phyloP scores from a whole-genome alignment of 1,140 invertebrate species.

The Diachasma alloeum region DNA sequence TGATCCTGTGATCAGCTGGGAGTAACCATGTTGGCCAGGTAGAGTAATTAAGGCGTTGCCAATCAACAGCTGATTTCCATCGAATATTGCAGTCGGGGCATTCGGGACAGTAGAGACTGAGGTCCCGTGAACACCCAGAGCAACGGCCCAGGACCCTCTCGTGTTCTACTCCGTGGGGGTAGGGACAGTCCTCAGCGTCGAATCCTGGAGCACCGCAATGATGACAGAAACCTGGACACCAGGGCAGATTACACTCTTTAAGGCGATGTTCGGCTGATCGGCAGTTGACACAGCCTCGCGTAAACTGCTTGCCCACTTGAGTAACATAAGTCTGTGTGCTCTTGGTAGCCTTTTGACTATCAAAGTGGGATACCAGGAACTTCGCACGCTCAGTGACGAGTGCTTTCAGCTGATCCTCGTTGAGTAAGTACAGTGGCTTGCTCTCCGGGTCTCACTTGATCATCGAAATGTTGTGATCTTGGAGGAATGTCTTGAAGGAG shows the following conservation, averaged over 20 bases:
- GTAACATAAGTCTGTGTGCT: conserved; percentile 17
- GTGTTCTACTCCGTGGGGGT: not conserved
- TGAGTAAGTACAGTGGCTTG: not conserved
- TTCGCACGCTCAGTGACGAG: conserved; percentile 12
- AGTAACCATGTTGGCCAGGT: conserved; percentile 16
- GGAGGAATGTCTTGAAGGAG: not conserved
- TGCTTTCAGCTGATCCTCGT: not conserved
- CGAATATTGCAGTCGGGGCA: not conserved
- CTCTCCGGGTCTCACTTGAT: not conserved
- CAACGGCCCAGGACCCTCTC: not conserved
- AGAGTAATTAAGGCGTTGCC: conserved; percentile 6
- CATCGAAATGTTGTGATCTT: not conserved
- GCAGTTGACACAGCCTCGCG: conserved; percentile 2
- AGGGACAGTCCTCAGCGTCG: not conserved
- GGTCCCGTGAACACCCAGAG: not conserved
- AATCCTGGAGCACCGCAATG: conserved; percentile 4
- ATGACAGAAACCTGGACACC: conserved; percentile 14
- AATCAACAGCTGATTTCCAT: not conserved
- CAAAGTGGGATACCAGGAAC: not conserved
- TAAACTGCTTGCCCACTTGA: conserved; percentile 9
- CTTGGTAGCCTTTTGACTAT: not conserved
- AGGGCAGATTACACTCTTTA: not conserved
- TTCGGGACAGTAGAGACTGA: not conserved
- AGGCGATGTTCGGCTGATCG: conserved; percentile 21
- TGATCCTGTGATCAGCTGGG: conserved; percentile 8